A percentile compares a stretch with the other conserved stretches of the same genome.
Evolutionary conservation across 1,140 invertebrate species (phyloP).

Genomic region (Diachasma alloeum): DNA sequence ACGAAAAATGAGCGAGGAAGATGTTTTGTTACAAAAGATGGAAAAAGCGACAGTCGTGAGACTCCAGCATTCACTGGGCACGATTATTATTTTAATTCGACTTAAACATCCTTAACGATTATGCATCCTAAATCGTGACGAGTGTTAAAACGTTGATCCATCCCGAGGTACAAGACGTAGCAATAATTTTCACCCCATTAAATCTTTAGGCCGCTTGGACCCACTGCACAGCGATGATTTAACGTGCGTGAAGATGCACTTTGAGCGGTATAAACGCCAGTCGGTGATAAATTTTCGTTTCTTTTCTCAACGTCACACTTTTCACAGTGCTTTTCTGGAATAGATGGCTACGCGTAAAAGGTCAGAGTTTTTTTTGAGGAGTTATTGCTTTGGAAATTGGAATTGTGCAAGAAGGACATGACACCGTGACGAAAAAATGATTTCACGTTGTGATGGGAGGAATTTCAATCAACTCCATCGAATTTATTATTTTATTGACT

Average conservation of each 20-base stretch:
- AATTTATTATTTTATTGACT: too few relatives aligned
- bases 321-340: not conserved
- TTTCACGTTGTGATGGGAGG: too few relatives aligned
- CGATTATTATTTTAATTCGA: constrained; percentile 14
- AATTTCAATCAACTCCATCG: too few relatives aligned
- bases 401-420: too few relatives aligned
- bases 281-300: not conserved
- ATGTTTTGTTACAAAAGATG: constrained; percentile 5
- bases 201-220: not conserved
- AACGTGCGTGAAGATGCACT: not conserved
- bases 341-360: not conserved
- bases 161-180: not conserved
- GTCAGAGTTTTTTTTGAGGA: not conserved
- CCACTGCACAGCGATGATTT: not conserved
- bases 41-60: not conserved
- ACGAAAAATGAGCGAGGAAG: not conserved
- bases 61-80: not conserved
- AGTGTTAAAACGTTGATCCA: not conserved
- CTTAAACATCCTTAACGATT: constrained; percentile 1
- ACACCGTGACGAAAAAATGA: too few relatives aligned
- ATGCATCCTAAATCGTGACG: not conserved
- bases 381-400: too few relatives aligned
- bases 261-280: not conserved
- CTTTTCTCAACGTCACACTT: not conserved
- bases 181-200: constrained; percentile 3